Evolutionary conservation across 2,888 invertebrate genomes (phyloP), one percentile per base, ranked within the genome.

Genomic region (Dicycla oo): DNA sequence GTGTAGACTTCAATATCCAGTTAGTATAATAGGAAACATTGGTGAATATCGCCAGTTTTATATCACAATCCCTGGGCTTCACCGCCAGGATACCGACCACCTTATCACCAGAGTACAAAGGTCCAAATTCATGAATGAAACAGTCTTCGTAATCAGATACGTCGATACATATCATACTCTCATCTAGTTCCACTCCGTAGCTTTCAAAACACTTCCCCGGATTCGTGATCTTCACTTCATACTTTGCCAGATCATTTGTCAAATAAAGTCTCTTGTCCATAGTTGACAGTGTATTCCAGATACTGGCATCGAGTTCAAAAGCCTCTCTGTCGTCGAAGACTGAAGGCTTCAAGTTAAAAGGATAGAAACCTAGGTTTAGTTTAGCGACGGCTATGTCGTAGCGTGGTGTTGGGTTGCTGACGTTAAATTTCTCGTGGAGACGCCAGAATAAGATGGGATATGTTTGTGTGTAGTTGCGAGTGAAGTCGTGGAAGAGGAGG

Each of bases 111-210:
- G 62, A 45, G 69, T 86, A 95, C 1, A 95, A 56, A 0, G 95
- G 95, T 0, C 95, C 95, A 70, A 95, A 95, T 45, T 95, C 95
- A 4, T 93, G 91, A 0, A 92, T 75, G 20, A 95, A 95, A 69
- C 95, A 95, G 26, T 94, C 94, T 0, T 91, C 89, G n/a, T 94
- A 86, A 0, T 82, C 74, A 0, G 92, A 88, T 74, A 95, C 70
- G 26, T 95, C 94, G 0, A 94, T 83, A 61, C 95, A 95, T 0
- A 95, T 88, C 64, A 94, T 63, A 18, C 92, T 92, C 0, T 89
- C 87, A 5, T 94, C 93, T 0, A 93, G 6, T 0, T 87, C 85
- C 0, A 94, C 80, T 0, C 93, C 94, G 26, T 90, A 95, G 0
- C 78, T 88, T 61, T 94, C 93, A 11, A 89, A 92, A 30, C 95